Evolutionary conservation across 2,797 vertebrate genomes (phyloP), one percentile per base, ranked within the genome.

Genomic region (Arvicola amphibius): DNA sequence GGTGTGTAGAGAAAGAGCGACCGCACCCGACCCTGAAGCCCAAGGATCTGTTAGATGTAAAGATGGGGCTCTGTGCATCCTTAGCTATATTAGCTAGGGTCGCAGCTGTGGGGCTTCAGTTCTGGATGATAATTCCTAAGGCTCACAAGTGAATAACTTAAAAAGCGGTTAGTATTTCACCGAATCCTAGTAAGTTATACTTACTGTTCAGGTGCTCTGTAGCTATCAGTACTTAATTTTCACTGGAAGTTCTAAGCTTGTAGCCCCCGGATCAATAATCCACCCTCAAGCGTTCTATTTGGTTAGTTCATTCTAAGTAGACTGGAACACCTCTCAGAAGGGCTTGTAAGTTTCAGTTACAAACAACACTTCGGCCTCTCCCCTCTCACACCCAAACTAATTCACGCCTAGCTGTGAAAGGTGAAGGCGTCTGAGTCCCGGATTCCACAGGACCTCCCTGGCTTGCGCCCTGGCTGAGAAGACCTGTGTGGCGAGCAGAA

Each of bases 61-160:
- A 83, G n/a, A 67, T 73, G 2, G 25, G 34, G 83, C 73, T 74
- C 79, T 63, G 48, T 91, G 86, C 61, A 87, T 73, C 37, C 37
- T 73, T 25, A 25, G 71, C 71, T 12, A 7, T 37, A 0, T 40
- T 40, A 40, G 37, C 40, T 87, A 29, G 23, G 67, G 63, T 43
- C 37, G 65, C 6, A 34, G 86, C 69, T 46, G 3, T 1, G 74
- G 23, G 51, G 34, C 9, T 83, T 23, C 4, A 19, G 0, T 86
- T 37, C 80, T 59, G 32, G 46, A 83, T 93, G 37, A 92, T 40
- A 77, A 74, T 80, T 81, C 67, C 23, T 37, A 23, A n/a, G 83
- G 48, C 27, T 92, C 86, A 77, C 10, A 48, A 94, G 73, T 16
- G 86, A 92, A 48, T 91, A 63, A 92, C 73, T 90, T 76, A 56